Base-by-base conservation (phyloP, 2,888 invertebrate species). In the Eristalinus sepulchralis region DNA sequence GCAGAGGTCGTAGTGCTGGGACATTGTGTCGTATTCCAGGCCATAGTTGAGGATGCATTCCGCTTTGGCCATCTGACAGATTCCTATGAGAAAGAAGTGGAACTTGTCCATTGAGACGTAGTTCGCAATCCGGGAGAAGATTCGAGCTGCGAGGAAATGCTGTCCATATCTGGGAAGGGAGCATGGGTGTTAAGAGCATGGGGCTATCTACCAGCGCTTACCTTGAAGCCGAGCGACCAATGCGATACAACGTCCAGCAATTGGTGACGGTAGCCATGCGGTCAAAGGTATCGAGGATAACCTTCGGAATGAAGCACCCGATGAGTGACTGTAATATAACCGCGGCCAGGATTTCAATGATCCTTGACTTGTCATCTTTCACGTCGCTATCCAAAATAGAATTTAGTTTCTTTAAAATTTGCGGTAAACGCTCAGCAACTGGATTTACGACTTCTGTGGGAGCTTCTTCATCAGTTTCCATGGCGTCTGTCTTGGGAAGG, bases 161-260 rank as follows among this genome's bases (percentile, higher is more conserved):
- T 97, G 97, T 0, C 97, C 97, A 91, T 97, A 97, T 73, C 95
- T 95, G 80, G 0, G 6, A 57, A 13, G 57, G 10, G 11, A 4
- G 6, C 1, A 1, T 13, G 5, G 2, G 11, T 5, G 57, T 24
- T 24, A 22, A 24, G 2, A 22, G 11, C 11, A 0, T 1, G 8
- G 57, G 13, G 11, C 10, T 55, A 3, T 22, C 9, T 1, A 13
- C 1, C 4, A 11, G 24, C 1, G 0, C 22, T 55, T 78, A 88
- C 94, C 98, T 94, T 20, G 97, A 95, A 0, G 97, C 97, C 13
- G 97, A 97, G 73, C 98, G 94, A 0, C 96, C 97, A 60, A 98
- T 96, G 88, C 97, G 94, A 91, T 98, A 98, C 89, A 96, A 96
- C 5, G 96, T 95, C 97, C 98, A 98, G 2, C 96, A 94, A 89